Conservation (phyloP, 2,113 vertebrate genomes). For the Vidua macroura region DNA sequence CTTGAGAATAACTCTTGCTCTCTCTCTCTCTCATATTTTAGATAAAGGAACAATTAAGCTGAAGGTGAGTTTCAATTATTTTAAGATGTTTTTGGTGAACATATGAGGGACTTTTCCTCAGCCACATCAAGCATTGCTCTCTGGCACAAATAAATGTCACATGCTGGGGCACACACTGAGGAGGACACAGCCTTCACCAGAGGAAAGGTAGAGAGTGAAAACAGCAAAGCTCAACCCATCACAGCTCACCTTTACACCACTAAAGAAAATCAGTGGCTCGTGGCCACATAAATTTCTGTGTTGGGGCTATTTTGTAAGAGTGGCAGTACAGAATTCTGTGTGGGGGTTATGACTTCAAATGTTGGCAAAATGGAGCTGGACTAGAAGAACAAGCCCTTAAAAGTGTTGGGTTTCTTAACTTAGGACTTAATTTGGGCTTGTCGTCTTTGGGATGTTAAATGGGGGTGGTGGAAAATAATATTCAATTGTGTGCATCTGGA, state of each 20-base stretch:
- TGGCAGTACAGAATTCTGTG: neutral
- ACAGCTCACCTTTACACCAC: neutral
- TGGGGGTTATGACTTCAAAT: neutral
- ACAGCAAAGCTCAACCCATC: neutral
- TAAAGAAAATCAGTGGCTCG: neutral
- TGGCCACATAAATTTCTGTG: neutral
- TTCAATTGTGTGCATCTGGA: neutral
- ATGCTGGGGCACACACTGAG: neutral
- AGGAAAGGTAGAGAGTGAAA: neutral
- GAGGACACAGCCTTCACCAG: neutral
- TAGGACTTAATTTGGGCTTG: neutral
- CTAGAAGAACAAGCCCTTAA: neutral
- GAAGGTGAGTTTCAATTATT: constrained; percentile 80
- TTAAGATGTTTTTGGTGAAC: neutral
- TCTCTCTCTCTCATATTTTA: constrained; percentile 65
- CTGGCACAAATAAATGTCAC: neutral
- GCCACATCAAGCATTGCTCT: neutral
- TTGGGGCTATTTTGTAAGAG: neutral
- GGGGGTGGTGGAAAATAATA: neutral
- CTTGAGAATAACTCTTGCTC: neutral
- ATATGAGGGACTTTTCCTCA: neutral
- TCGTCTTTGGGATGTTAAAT: neutral
- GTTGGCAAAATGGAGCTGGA: neutral
- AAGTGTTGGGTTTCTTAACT: neutral
- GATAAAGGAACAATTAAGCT: constrained; percentile 90